phyloP scores from a whole-genome alignment of 64 coral and sea anemone species.

The Actinia tenebrosa region DNA sequence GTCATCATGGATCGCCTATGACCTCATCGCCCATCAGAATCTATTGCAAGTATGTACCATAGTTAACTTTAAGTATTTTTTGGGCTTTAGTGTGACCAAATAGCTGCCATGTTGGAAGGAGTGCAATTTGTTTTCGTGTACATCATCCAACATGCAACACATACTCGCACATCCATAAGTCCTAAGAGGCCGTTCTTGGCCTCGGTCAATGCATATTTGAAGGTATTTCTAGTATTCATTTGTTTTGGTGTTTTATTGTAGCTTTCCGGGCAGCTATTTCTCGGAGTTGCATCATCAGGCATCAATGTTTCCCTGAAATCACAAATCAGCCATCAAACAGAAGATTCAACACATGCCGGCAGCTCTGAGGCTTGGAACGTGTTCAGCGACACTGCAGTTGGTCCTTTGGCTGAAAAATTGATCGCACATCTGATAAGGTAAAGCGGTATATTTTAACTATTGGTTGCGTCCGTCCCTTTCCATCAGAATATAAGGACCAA shows the following conservation, averaged over 20 bases:
- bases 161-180: too few species aligned
- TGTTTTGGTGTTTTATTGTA: neutral
- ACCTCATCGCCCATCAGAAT: slow-evolving; percentile 85
- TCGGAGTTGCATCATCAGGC: slow-evolving; percentile 65
- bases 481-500: too few species aligned
- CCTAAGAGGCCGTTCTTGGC: too few species aligned
- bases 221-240: neutral
- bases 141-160: too few species aligned
- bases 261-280: slow-evolving; percentile 67
- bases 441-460: too few species aligned
- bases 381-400: slow-evolving; percentile 64
- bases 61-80: neutral
- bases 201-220: too few species aligned
- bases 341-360: slow-evolving; percentile 17
- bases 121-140: too few species aligned
- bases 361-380: slow-evolving; percentile 74
- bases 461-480: too few species aligned
- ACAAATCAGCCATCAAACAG: slow-evolving; percentile 14
- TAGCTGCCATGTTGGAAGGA: too few species aligned
- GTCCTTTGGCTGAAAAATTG: slow-evolving; percentile 81
- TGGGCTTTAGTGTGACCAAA: too few species aligned
- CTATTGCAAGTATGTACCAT: slow-evolving; percentile 46
- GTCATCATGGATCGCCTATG: slow-evolving; percentile 84
- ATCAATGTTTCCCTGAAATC: slow-evolving; percentile 43
- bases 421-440: slow-evolving; percentile 80